Evolutionary conservation across 2,113 vertebrate genomes (phyloP).

Genomic region (Gallinago undulata): DNA sequence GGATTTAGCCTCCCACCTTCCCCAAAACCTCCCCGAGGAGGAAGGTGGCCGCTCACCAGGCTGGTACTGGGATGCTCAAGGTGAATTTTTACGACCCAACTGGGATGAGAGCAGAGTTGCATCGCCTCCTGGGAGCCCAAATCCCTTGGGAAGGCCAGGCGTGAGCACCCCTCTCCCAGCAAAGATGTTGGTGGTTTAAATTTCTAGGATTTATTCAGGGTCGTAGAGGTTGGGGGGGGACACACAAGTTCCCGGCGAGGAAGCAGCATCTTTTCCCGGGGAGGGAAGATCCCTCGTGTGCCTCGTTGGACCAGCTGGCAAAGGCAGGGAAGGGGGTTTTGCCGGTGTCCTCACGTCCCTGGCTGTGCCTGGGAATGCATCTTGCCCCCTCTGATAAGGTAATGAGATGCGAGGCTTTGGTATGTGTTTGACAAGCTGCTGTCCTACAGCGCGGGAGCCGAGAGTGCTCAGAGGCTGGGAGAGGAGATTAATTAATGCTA

Average conservation of each 20-base stretch:
- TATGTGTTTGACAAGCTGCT: constrained; percentile 73
- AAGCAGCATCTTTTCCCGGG: background rate
- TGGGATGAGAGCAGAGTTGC: background rate
- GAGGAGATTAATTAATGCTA: constrained; percentile 82
- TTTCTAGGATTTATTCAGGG: background rate
- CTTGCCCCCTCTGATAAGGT: constrained; percentile 40
- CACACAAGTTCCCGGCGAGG: background rate
- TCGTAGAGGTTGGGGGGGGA: background rate
- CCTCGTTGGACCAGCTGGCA: constrained; percentile 3
- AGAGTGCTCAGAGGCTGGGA: constrained; percentile 65
- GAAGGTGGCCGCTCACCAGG: rapidly evolving
- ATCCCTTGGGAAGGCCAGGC: background rate
- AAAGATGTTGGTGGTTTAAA: rapidly evolving
- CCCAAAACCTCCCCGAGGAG: background rate
- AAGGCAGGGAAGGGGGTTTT: background rate
- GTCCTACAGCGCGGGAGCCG: constrained; percentile 46
- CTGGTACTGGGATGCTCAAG: background rate
- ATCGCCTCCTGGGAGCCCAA: background rate
- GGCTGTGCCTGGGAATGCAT: background rate
- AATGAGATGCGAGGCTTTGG: constrained; percentile 68
- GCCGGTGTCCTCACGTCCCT: background rate
- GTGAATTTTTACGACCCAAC: rapidly evolving
- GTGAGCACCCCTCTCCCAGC: background rate
- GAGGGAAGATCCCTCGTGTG: background rate
- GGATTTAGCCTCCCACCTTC: background rate